phyloP scores from a whole-genome alignment of 2,113 vertebrate genomes.

The Dipodomys ordii region DNA sequence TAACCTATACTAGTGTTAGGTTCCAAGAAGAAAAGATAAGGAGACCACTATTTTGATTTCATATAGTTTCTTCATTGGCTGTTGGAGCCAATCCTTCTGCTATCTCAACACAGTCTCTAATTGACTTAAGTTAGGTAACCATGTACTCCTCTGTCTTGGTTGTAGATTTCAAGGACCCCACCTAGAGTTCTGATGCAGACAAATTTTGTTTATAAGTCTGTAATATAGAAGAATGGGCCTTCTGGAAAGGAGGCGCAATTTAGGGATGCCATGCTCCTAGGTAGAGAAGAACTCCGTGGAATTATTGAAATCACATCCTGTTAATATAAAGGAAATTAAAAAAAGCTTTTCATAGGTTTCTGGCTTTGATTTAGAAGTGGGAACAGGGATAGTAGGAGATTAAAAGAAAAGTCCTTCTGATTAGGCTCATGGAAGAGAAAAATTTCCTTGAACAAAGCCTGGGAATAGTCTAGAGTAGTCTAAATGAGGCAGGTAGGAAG shows the following conservation, averaged over 20 bases:
- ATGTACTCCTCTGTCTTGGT: background rate
- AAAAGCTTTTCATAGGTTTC: background rate
- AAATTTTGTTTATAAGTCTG: constrained; percentile 31
- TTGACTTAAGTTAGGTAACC: background rate
- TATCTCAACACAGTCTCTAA: background rate
- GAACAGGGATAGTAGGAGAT: background rate
- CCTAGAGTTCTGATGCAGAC: background rate
- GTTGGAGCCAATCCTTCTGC: background rate
- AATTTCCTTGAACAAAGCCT: constrained; percentile 33
- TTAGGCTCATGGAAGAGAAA: background rate
- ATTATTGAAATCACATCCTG: background rate
- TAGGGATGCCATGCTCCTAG: background rate
- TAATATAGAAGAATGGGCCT: background rate
- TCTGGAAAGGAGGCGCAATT: background rate
- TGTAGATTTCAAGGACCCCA: constrained; percentile 2
- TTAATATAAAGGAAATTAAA: constrained; percentile 14
- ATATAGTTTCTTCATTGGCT: background rate
- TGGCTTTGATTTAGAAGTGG: constrained; percentile 34
- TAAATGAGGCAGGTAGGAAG: background rate
- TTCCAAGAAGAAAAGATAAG: background rate
- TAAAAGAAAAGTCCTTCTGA: constrained; percentile 21
- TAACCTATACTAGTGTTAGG: background rate
- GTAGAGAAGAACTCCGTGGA: background rate
- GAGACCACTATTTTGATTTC: background rate
- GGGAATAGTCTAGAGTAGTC: background rate